phyloP scores from a whole-genome alignment of 2,113 vertebrate species.

The Cyanoderma ruficeps region DNA sequence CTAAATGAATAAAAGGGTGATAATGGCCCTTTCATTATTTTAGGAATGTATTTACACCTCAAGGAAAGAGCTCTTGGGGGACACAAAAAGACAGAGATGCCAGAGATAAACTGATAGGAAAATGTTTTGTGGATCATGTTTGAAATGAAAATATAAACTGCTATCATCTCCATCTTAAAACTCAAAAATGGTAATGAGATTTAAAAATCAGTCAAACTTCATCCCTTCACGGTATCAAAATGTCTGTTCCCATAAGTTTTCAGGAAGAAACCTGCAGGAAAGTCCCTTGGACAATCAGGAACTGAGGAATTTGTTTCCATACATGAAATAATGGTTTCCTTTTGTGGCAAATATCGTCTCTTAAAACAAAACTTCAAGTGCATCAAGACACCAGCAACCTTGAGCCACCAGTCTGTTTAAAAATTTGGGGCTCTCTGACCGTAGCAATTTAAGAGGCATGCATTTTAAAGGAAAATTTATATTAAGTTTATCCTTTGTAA shows the following conservation, averaged over 20 bases:
- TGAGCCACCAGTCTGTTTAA: neutral
- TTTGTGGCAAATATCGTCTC: neutral
- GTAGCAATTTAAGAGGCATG: neutral
- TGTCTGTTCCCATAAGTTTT: neutral
- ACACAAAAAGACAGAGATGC: constrained; percentile 12
- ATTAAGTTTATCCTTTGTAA: neutral
- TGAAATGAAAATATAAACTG: constrained; percentile 56
- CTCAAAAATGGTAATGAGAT: neutral
- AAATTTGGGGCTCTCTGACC: neutral
- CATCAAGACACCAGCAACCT: neutral
- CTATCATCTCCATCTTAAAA: constrained; percentile 33
- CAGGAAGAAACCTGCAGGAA: neutral
- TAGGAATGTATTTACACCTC: constrained; percentile 66
- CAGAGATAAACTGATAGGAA: constrained; percentile 60
- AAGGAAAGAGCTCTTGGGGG: constrained; percentile 53
- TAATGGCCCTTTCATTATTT: constrained; percentile 70
- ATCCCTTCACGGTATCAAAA: neutral
- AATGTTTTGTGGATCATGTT: neutral
- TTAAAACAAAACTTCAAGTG: neutral
- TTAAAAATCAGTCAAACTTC: neutral
- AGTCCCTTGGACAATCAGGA: neutral
- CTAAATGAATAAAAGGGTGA: constrained; percentile 50
- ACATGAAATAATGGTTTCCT: neutral
- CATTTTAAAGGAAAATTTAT: neutral
- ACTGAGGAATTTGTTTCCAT: neutral